Conservation (phyloP, 2,113 vertebrate species). For the Cochlearius cochlearius region DNA sequence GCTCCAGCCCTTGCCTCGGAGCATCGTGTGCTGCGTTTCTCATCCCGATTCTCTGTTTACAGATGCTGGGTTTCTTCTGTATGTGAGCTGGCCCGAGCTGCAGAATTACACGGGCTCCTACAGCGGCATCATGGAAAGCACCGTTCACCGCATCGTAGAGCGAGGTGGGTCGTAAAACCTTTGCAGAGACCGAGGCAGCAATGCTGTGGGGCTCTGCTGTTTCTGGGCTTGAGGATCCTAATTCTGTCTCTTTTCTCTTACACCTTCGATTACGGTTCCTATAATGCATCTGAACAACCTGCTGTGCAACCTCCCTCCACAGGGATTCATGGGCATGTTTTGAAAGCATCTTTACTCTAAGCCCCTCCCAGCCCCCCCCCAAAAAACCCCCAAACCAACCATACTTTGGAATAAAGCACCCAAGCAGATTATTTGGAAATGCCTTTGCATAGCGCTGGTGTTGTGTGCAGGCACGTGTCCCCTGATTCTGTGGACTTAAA, state of each 20-base stretch:
- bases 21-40: neutral
- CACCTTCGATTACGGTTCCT: neutral
- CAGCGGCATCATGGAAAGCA: neutral
- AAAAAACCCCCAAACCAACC: neutral
- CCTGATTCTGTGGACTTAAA: neutral
- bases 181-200: neutral
- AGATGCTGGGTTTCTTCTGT: neutral
- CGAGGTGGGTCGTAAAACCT: neutral
- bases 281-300: neutral
- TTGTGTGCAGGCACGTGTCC: neutral
- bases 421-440: conserved; percentile 26
- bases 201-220: neutral
- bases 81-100: neutral
- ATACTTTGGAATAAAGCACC: neutral
- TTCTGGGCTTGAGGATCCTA: neutral
- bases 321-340: neutral
- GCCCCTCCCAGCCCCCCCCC: neutral
- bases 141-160: neutral
- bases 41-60: neutral
- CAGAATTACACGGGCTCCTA: neutral
- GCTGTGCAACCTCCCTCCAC: neutral
- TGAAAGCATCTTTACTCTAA: conserved; percentile 14
- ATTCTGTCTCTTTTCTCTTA: conserved; percentile 18
- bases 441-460: neutral
- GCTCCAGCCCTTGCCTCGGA: neutral